Percentiles rank a stretch among this genome's conserved stretches.
These are phyloP conservation scores for Lasioglossum marginatum DNA, from an alignment of 2,888 invertebrate species.

Conservation along the genomic window DNA sequence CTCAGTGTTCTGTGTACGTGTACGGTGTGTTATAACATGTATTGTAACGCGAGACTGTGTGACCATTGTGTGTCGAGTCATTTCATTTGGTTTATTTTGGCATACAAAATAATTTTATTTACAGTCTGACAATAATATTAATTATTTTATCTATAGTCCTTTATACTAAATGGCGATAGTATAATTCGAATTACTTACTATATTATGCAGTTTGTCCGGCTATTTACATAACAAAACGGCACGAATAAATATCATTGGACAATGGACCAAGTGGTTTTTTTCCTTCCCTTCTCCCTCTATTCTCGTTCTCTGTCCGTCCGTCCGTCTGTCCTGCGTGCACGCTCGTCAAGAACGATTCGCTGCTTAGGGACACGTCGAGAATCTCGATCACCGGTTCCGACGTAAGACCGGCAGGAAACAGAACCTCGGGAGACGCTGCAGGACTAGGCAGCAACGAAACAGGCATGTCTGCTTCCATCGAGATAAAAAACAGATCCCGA, in stretches of 20 bases:
- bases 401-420: neutral
- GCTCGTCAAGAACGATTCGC: conserved; percentile 60
- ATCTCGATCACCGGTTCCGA: neutral
- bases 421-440: neutral
- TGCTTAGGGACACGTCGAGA: conserved; percentile 51
- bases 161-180: conserved; percentile 77
- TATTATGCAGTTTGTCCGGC: conserved; percentile 67
- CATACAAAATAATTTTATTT: conserved; percentile 84
- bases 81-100: conserved; percentile 83
- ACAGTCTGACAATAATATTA: conserved; percentile 81
- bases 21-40: conserved; percentile 16
- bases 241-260: conserved; percentile 75
- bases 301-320: neutral
- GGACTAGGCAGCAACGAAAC: neutral
- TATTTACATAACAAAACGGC: conserved; percentile 74
- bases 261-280: conserved; percentile 56
- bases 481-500: neutral
- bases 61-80: conserved; percentile 60
- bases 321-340: conserved; percentile 15
- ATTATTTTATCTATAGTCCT: conserved; percentile 71
- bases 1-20: neutral
- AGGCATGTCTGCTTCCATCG: conserved; percentile 3
- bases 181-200: conserved; percentile 69
- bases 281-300: conserved; percentile 1
- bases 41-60: conserved; percentile 39